Evolutionary conservation across 2,797 vertebrate genomes (phyloP), one percentile per base, ranked within the genome.

Genomic region (Champsocephalus esox): DNA sequence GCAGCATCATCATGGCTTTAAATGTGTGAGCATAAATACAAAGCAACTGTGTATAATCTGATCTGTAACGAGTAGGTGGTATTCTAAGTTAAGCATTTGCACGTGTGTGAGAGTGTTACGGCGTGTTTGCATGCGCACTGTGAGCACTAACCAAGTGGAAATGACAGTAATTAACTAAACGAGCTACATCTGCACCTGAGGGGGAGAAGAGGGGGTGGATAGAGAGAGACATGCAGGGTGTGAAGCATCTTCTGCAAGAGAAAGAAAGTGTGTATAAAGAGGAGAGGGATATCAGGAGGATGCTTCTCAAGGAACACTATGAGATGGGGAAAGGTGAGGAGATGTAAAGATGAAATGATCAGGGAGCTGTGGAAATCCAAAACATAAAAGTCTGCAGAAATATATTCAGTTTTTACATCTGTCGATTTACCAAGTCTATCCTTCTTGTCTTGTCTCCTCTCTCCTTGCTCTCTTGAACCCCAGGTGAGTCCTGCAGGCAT

Each of bases 111-210:
- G 28, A 28, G 67, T 41, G 50, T 17, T 64, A 57, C 17, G 0
- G 9, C 4, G 55, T 75, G 77, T 87, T 79, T 80, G 60, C 51
- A 61, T 73, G 72, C 51, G 80, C 73, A 71, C 70, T 63, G 86
- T 70, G n/a, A 77, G 80, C 73, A 61, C 77, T 89, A 87, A 88
- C 89, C 83, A 90, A 83, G 87, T 80, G 66, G 87, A 92, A 90
- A 88, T 93, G 87, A 92, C 83, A 82, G 80, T 89, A 86, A 90
- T 92, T 85, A 92, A 86, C 85, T 88, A 91, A 92, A 89, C 52
- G 73, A 90, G 84, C 84, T 88, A 70, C 82, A 88, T 90, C 80
- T 89, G 88, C 82, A 90, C 89, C 87, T 87, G 86, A 73, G 81
- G 79, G 62, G 54, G 44, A 10, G 61, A 69, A 38, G 60, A 55